These are phyloP conservation scores for Alosa alosa DNA, from an alignment of 2,113 vertebrate species.

Conservation along the genomic window DNA sequence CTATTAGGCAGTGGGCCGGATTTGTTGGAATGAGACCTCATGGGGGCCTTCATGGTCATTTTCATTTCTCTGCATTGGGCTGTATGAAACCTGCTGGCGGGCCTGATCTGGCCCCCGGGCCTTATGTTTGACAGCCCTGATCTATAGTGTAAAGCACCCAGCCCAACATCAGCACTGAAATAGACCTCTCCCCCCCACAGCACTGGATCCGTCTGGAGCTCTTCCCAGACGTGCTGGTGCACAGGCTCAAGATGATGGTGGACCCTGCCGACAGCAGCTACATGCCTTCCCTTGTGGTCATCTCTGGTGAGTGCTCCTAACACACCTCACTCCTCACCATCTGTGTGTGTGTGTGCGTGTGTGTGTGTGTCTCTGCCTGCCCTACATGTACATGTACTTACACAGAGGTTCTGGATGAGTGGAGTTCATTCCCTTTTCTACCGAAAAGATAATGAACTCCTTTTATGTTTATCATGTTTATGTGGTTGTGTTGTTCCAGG, in stretches of 20 bases:
- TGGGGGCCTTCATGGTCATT: too few relatives aligned
- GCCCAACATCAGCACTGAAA: too few relatives aligned
- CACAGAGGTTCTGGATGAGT: not conserved
- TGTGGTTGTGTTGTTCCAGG: slow-evolving; percentile 64
- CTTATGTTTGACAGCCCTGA: too few relatives aligned
- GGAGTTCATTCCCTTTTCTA: not conserved
- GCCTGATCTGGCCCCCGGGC: too few relatives aligned
- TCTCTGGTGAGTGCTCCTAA: slow-evolving; percentile 79
- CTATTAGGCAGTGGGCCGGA: too few relatives aligned
- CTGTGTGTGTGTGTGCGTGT: not conserved
- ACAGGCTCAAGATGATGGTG: slow-evolving; percentile 92
- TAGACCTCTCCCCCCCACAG: slow-evolving; percentile 60
- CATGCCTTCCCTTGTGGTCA: slow-evolving; percentile 96
- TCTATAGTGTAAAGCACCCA: not conserved
- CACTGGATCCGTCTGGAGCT: slow-evolving; percentile 98
- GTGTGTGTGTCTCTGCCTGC: too few relatives aligned
- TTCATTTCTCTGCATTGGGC: too few relatives aligned
- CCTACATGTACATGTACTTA: not conserved
- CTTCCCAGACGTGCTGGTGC: slow-evolving; percentile 92
- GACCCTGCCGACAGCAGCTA: slow-evolving; percentile 98
- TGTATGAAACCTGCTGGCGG: too few relatives aligned
- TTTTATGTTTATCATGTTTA: too few relatives aligned
- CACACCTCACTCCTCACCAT: not conserved
- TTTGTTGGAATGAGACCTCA: too few relatives aligned
- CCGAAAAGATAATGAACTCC: too few relatives aligned